These are phyloP conservation scores for Patiria pectinifera DNA, from an alignment of 53 echinoderm and acorn worm genomes.

Conservation along the genomic window DNA sequence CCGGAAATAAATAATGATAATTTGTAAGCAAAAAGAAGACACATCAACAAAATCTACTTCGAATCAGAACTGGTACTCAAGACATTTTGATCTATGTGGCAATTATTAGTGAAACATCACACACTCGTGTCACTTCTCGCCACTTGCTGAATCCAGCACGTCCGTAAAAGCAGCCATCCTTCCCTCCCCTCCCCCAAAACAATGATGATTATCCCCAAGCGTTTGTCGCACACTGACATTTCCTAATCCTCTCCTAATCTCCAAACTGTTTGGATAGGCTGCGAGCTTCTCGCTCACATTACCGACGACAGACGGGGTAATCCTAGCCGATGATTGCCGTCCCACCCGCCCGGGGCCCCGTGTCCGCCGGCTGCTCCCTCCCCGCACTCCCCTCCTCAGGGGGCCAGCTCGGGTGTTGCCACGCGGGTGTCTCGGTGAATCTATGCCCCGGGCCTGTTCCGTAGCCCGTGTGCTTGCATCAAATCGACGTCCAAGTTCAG, in stretches of 20 bases:
- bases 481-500: background rate
- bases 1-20: too few species aligned
- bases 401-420: conserved; percentile 34
- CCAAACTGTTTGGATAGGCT: conserved; percentile 61
- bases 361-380: background rate
- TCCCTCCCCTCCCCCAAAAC: background rate
- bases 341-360: background rate
- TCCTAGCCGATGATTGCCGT: conserved; percentile 53
- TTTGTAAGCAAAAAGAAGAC: too few species aligned
- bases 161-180: conserved; percentile 8
- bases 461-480: background rate
- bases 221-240: conserved; percentile 27
- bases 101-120: background rate
- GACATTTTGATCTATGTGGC: background rate
- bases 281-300: conserved; percentile 29
- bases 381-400: background rate
- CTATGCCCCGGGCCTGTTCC: background rate
- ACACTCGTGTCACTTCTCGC: background rate
- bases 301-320: conserved; percentile 60
- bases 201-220: conserved; percentile 40
- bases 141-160: background rate
- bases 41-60: too few species aligned
- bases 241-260: conserved; percentile 57
- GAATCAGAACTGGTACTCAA: too few species aligned
- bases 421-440: background rate